Evolutionary conservation across 1,140 invertebrate species (phyloP), one percentile per base, ranked within the genome.

Genomic region (Aphaenogaster ashmeadi): DNA sequence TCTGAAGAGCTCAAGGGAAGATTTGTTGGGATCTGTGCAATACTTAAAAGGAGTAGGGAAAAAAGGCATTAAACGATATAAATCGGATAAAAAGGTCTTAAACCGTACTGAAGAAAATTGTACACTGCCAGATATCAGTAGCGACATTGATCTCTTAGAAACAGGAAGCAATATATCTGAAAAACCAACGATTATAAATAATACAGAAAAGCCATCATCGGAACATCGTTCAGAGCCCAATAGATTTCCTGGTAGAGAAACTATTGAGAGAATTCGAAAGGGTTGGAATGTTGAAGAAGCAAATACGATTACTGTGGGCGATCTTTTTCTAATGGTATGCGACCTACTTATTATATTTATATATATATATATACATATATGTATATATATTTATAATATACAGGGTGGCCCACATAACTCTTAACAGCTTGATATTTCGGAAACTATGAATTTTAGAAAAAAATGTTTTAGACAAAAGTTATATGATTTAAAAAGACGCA

Each of bases 251-350:
- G 95, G 95, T 9, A 93, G 95, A 84, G 95, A 96, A 91, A 96
- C 95, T 56, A 94, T 96, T 56, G 94, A 96, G 1, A 96, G 97
- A 92, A 97, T 98, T 44, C 95, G 96, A 87, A 96, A 96, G 74
- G 98, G 98, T 2, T 99, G 98, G 98, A 98, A 97, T 66, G 92
- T 96, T 1, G 95, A 97, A 13, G 97, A 97, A 93, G 97, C 97
- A 7, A 97, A 97, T 21, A 97, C 97, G 44, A 96, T 99, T 47
- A 98, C 98, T 47, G 96, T 99, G 62, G 98, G 98, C 0, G 98
- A 99, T 95, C 94, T 99, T n/a, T 99, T 98, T 96, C 95, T 99
- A 85, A 98, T 98, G 97, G 97, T 98, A 93, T 94, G 90, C 11
- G 15, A 74, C 67, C 71, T 81, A 18, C n/a, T 36, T 38, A 62